phyloP scores from a whole-genome alignment of 2,797 vertebrate genomes.

The Pteronotus mesoamericanus region DNA sequence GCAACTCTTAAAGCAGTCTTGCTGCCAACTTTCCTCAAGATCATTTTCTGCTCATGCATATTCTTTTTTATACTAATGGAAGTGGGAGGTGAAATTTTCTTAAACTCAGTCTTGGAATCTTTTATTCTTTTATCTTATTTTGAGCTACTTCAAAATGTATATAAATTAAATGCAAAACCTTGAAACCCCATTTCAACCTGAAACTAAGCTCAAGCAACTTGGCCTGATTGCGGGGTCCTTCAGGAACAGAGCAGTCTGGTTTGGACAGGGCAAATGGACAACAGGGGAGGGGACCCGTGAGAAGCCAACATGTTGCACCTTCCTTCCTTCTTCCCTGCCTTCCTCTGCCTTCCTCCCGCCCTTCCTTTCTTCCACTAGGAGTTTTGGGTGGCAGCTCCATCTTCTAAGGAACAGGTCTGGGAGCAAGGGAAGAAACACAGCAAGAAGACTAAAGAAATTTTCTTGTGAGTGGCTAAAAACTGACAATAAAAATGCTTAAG shows the following conservation, averaged over 20 bases:
- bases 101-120: not conserved
- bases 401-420: constrained; percentile 10
- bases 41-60: not conserved
- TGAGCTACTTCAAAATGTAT: not conserved
- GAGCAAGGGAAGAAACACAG: not conserved
- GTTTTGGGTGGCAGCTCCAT: not conserved
- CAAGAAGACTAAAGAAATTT: constrained; percentile 7
- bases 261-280: too few species aligned
- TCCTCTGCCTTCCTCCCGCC: not conserved
- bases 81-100: not conserved
- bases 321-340: not conserved
- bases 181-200: not conserved
- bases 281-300: too few species aligned
- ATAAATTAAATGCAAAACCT: not conserved
- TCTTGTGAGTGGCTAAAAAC: not conserved
- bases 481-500: constrained; percentile 11
- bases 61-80: not conserved
- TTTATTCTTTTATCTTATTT: not conserved
- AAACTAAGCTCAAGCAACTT: not conserved
- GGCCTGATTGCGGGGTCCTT: not conserved
- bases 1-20: not conserved
- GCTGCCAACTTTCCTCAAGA: not conserved
- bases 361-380: not conserved
- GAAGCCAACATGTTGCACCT: not conserved
- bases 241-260: not conserved